These are phyloP conservation scores for Auanema freiburgensis DNA, from an alignment of 2,888 invertebrate species.

Conservation along the genomic window DNA sequence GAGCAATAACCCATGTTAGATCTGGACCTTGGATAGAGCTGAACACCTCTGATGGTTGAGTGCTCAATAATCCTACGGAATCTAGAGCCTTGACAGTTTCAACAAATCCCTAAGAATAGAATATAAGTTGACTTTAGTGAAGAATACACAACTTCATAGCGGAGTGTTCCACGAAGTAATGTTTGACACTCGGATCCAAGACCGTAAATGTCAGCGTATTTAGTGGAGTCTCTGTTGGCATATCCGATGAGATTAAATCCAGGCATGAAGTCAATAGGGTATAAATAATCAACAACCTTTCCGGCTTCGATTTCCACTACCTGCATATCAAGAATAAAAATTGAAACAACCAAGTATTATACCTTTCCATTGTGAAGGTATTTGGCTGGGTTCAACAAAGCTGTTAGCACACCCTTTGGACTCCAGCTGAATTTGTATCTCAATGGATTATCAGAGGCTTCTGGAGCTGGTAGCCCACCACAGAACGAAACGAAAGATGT, in stretches of 20 bases:
- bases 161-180: constrained; percentile 86
- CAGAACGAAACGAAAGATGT: constrained; percentile 95
- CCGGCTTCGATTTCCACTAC: constrained; percentile 83
- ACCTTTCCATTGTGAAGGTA: constrained; percentile 82
- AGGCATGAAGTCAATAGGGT: constrained; percentile 84
- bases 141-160: constrained; percentile 73
- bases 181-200: constrained; percentile 78
- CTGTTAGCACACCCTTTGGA: constrained; percentile 86
- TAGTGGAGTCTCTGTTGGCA: constrained; percentile 91
- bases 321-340: constrained; percentile 69
- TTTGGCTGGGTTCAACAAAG: constrained; percentile 85
- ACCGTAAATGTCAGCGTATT: constrained; percentile 84
- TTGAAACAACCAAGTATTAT: constrained; percentile 18
- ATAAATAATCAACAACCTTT: constrained; percentile 81
- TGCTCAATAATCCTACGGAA: constrained; percentile 82
- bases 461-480: constrained; percentile 94
- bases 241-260: constrained; percentile 89
- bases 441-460: constrained; percentile 82
- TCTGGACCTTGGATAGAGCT: constrained; percentile 88
- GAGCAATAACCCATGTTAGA: constrained; percentile 79
- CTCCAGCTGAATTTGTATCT: constrained; percentile 94
- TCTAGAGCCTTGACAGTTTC: constrained; percentile 86
- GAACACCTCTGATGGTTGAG: constrained; percentile 82
- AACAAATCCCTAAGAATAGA: constrained; percentile 75
- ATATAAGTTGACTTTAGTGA: background rate